A percentile compares a stretch with the other conserved stretches of the same genome.
These are phyloP conservation scores for Ancistrus triradiatus DNA, from an alignment of 2,113 vertebrate genomes.

Conservation along the genomic window DNA sequence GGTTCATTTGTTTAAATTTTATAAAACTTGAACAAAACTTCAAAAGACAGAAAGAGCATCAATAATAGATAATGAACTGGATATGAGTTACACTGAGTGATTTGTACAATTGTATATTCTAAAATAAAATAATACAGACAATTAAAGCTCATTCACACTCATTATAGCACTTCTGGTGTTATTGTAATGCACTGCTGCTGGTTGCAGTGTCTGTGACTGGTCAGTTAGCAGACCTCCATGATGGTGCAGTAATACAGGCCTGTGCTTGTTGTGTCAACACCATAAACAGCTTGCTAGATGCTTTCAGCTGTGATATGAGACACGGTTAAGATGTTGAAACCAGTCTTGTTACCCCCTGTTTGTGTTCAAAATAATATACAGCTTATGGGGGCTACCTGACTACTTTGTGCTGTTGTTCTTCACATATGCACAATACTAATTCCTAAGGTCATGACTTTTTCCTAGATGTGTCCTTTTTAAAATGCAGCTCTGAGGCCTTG, in stretches of 20 bases:
- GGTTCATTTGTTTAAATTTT: too few relatives aligned
- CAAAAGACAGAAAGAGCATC: too few relatives aligned
- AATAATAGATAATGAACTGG: too few relatives aligned
- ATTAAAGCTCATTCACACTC: background rate
- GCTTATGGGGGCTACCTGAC: slow-evolving; percentile 30
- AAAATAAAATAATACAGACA: background rate
- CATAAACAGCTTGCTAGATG: slow-evolving; percentile 31
- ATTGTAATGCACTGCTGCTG: background rate
- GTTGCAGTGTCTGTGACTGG: slow-evolving; percentile 7
- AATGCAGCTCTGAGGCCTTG: background rate
- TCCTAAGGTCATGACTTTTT: slow-evolving; percentile 31
- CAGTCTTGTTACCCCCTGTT: slow-evolving; percentile 34
- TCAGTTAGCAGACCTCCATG: slow-evolving; percentile 25
- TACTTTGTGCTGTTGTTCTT: slow-evolving; percentile 23
- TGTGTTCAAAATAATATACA: slow-evolving; percentile 43
- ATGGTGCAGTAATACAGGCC: slow-evolving; percentile 32
- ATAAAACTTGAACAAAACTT: too few relatives aligned
- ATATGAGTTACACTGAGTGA: too few relatives aligned
- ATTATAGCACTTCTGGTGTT: slow-evolving; percentile 10
- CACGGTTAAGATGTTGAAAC: slow-evolving; percentile 21
- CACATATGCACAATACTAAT: slow-evolving; percentile 17
- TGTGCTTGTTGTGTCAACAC: slow-evolving; percentile 48
- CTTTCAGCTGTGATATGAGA: slow-evolving; percentile 35
- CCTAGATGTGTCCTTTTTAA: slow-evolving; percentile 1
- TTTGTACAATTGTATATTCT: too few relatives aligned